A percentile compares a stretch with the other conserved stretches of the same genome.
Conservation (phyloP, 2,113 vertebrate genomes). For the Otis tarda region DNA sequence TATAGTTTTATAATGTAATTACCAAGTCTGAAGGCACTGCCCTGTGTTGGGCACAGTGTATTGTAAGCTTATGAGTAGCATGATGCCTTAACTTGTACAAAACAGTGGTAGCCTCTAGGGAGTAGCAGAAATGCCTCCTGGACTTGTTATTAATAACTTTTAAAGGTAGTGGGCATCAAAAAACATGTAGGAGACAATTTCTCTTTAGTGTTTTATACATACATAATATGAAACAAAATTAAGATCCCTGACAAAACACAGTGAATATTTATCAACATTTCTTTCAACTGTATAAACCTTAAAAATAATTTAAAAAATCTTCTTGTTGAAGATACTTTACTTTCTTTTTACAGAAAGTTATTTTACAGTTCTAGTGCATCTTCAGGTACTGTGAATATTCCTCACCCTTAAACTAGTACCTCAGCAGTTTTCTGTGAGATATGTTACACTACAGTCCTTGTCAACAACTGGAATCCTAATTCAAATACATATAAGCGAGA, state of each 20-base stretch:
- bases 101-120: not conserved
- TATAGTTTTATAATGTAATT: not conserved
- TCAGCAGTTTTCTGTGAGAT: not conserved
- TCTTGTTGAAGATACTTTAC: not conserved
- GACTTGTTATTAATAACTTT: not conserved
- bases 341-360: not conserved
- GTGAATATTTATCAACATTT: not conserved
- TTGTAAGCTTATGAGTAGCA: not conserved
- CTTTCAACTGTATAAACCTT: not conserved
- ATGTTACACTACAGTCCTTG: not conserved
- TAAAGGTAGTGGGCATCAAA: not conserved
- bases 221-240: not conserved
- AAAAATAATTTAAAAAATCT: not conserved
- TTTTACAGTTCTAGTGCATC: not conserved
- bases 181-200: not conserved
- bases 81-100: not conserved
- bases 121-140: not conserved
- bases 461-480: not conserved
- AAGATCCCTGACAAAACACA: not conserved
- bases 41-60: not conserved
- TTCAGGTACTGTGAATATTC: not conserved
- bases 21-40: not conserved
- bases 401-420: not conserved
- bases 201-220: not conserved
- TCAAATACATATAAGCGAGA: not conserved